A percentile compares a stretch with the other conserved stretches of the same genome.
Conservation (phyloP, 2,797 vertebrate species). For the Coluber constrictor region DNA sequence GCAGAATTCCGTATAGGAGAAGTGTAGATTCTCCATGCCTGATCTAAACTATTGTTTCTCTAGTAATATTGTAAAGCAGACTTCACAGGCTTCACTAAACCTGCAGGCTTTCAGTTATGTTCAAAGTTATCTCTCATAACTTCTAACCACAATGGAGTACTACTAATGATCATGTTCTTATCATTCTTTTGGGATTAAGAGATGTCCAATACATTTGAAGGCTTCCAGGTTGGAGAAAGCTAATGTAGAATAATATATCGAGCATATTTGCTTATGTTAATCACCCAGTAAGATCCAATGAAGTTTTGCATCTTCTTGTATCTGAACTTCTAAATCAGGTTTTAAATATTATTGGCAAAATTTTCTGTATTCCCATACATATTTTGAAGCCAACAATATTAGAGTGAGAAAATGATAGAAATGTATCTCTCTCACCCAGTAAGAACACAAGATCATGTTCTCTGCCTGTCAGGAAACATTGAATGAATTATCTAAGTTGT, state of each 20-base stretch:
- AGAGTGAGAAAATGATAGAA: not conserved
- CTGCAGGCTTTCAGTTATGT: not conserved
- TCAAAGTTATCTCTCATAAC: not conserved
- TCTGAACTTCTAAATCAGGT: not conserved
- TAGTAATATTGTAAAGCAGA: not conserved
- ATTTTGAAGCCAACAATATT: not conserved
- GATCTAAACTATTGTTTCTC: not conserved
- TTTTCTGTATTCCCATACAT: not conserved
- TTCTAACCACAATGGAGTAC: not conserved
- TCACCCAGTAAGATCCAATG: accelerated
- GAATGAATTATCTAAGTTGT: not conserved
- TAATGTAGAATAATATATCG: not conserved
- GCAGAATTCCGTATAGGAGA: not conserved
- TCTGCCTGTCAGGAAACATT: not conserved
- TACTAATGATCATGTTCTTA: not conserved
- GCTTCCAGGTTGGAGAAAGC: not conserved
- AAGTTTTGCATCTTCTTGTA: not conserved
- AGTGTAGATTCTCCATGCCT: not conserved
- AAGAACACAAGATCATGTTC: not conserved
- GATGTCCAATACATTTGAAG: not conserved
- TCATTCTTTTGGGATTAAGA: not conserved
- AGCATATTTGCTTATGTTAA: not conserved
- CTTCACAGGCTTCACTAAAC: not conserved
- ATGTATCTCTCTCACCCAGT: not conserved
- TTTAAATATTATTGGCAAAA: not conserved